phyloP scores from a whole-genome alignment of 2,113 vertebrate genomes.

The Passer montanus region DNA sequence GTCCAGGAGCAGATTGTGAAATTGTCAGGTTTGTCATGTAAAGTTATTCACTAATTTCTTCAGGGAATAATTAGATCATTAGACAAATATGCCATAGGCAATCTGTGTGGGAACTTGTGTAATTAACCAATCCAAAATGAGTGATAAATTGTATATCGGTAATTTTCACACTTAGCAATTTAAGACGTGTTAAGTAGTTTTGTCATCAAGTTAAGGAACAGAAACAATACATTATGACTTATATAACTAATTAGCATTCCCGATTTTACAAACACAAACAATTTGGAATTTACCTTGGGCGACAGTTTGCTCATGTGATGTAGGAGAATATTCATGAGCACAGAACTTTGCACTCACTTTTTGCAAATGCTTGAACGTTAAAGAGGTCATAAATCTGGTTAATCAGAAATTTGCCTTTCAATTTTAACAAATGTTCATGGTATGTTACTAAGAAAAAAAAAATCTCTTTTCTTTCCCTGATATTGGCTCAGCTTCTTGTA shows the following conservation, averaged over 20 bases:
- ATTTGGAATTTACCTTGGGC: constrained; percentile 64
- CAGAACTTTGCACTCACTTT: constrained; percentile 66
- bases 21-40: constrained; percentile 68
- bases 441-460: constrained; percentile 47
- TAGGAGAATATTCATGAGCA: constrained; percentile 68
- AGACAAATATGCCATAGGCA: constrained; percentile 69
- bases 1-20: constrained; percentile 66
- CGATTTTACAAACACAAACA: constrained; percentile 67
- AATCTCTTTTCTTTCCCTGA: not conserved
- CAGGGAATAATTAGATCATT: constrained; percentile 67
- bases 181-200: constrained; percentile 66
- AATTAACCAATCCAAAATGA: constrained; percentile 71
- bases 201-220: constrained; percentile 62
- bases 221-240: constrained; percentile 65
- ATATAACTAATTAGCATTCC: constrained; percentile 71
- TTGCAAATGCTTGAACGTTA: constrained; percentile 68
- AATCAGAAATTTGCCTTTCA: constrained; percentile 72
- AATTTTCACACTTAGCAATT: constrained; percentile 67
- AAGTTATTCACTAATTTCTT: constrained; percentile 70
- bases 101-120: constrained; percentile 68
- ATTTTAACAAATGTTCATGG: constrained; percentile 68
- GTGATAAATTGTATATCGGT: constrained; percentile 70
- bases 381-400: constrained; percentile 68
- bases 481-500: constrained; percentile 57
- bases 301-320: constrained; percentile 68